A percentile compares a stretch with the other conserved stretches of the same genome.
Conservation (phyloP, 2,113 vertebrate genomes). For the Phrynocephalus versicolor region DNA sequence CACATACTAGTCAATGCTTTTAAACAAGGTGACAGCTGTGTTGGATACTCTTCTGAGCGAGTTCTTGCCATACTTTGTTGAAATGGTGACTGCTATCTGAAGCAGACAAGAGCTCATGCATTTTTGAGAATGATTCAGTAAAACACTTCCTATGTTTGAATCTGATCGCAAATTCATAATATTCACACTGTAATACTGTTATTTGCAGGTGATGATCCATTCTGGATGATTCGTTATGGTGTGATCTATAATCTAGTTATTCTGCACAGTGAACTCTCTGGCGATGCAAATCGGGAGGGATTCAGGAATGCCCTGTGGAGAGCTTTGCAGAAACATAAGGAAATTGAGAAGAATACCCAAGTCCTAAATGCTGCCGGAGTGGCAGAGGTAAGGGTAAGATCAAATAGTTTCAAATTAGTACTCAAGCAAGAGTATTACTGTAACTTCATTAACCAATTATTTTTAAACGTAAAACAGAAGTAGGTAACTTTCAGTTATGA, state of each 20-base stretch:
- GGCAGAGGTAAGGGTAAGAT: slow-evolving; percentile 49
- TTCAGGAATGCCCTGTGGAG: slow-evolving; percentile 45
- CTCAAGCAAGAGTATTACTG: background rate
- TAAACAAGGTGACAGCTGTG: background rate
- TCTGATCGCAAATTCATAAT: slow-evolving; percentile 3
- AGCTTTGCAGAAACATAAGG: slow-evolving; percentile 42
- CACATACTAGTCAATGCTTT: background rate
- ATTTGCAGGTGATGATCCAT: slow-evolving; percentile 57
- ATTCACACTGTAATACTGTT: slow-evolving; percentile 32
- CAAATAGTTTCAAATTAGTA: rapidly evolving
- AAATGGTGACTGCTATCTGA: background rate
- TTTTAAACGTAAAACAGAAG: background rate
- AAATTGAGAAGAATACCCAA: slow-evolving; percentile 31
- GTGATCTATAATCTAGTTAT: slow-evolving; percentile 61
- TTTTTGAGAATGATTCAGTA: background rate
- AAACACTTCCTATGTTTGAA: background rate
- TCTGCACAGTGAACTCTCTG: slow-evolving; percentile 56
- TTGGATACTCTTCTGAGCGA: background rate
- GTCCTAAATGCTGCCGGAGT: slow-evolving; percentile 37
- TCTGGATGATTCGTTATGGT: slow-evolving; percentile 59
- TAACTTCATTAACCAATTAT: background rate
- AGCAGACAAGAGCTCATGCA: background rate
- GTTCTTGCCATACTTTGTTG: background rate
- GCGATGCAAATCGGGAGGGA: slow-evolving; percentile 52
- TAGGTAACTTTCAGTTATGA: background rate